Percentiles rank a stretch among this genome's conserved stretches.
Conservation (phyloP, 2,113 vertebrate species). For the Lathamus discolor region DNA sequence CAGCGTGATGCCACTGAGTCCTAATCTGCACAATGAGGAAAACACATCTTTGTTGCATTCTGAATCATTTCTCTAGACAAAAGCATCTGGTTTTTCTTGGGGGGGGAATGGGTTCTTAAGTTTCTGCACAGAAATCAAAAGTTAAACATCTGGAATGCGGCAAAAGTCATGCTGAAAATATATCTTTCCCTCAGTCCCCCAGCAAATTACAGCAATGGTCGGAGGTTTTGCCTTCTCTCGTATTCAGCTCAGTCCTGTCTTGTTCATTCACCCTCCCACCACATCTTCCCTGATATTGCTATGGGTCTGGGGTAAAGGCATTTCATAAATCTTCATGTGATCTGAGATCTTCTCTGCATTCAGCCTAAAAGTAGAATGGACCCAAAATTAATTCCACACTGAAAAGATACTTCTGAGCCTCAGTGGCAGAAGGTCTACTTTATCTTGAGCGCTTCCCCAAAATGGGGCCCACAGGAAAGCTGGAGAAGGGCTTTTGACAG, state of each 20-base stretch:
- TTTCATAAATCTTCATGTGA: not conserved
- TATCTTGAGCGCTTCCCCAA: not conserved
- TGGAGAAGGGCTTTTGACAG: not conserved
- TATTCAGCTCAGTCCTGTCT: not conserved
- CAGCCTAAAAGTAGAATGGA: not conserved
- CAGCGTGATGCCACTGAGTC: not conserved
- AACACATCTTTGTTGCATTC: not conserved
- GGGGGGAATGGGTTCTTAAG: not conserved
- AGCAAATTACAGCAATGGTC: accelerated
- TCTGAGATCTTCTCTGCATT: not conserved
- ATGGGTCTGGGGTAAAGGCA: not conserved
- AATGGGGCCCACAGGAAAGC: not conserved
- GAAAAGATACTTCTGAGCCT: not conserved
- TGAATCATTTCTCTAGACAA: not conserved
- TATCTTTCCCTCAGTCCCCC: not conserved
- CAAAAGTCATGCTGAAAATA: not conserved
- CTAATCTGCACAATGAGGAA: not conserved
- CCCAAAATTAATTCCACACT: not conserved
- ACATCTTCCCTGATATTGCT: not conserved
- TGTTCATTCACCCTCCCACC: not conserved
- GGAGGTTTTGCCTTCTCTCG: not conserved
- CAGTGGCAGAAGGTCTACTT: not conserved
- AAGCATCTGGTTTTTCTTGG: not conserved
- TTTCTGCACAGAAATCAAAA: not conserved
- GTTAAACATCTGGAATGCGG: not conserved